phyloP scores from a whole-genome alignment of 2,113 vertebrate genomes.

The Sapayoa aenigma region DNA sequence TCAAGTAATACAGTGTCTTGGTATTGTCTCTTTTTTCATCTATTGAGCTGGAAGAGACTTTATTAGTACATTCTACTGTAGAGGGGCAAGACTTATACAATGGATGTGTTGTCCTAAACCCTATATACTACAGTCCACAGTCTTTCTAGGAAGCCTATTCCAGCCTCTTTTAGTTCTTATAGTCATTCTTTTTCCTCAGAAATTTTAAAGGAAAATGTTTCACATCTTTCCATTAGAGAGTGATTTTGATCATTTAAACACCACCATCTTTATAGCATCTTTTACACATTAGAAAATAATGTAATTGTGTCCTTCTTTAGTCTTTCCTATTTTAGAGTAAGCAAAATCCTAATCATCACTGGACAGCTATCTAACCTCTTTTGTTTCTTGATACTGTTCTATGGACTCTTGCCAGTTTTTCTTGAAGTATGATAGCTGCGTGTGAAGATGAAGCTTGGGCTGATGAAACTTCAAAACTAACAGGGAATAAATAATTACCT shows the following conservation, averaged over 20 bases:
- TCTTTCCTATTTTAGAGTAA: not conserved
- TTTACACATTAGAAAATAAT: not conserved
- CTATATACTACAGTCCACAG: not conserved
- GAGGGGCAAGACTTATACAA: not conserved
- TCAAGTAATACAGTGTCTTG: not conserved
- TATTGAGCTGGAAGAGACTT: not conserved
- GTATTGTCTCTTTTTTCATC: not conserved
- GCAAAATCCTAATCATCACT: not conserved
- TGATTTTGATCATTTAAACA: not conserved
- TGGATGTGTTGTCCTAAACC: not conserved
- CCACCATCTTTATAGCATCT: not conserved
- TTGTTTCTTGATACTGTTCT: not conserved
- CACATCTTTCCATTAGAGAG: not conserved
- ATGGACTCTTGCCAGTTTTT: not conserved
- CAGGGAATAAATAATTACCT: constrained; percentile 7
- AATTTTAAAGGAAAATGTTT: not conserved
- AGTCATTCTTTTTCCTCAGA: not conserved
- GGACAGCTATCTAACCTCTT: not conserved
- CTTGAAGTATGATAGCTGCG: not conserved
- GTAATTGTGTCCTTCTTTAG: not conserved
- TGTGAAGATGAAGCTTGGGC: not conserved
- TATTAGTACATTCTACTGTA: not conserved
- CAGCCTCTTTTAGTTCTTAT: not conserved
- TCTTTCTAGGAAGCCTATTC: not conserved
- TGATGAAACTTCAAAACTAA: not conserved